Base-by-base conservation (phyloP, 2,888 invertebrate genomes). In the Megaustenia siamemsis region DNA sequence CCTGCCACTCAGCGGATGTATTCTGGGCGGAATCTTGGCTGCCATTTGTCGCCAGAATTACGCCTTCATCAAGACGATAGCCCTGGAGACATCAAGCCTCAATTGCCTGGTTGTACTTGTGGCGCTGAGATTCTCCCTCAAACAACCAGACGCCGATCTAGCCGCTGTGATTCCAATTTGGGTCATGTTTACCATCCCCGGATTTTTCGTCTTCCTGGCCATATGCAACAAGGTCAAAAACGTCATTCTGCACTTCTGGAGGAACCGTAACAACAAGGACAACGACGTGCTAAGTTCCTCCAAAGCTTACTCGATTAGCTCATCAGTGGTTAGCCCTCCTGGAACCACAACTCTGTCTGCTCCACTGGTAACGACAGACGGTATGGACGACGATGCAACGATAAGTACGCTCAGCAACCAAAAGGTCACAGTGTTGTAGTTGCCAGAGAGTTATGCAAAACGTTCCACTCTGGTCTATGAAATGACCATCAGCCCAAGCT, bases 91-190 rank as follows among this genome's bases (percentile, higher is more conserved):
- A 12, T 91, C 93, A 32, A 91, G 92, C 86, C 89, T 92, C 63
- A 93, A 93, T 89, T 92, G 92, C 81, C 88, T 93, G 69, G 92
- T 93, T 63, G 91, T 92, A 60, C 85, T 93, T 75, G 91, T 91
- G 43, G 92, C 93, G 53, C 88, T 93, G 75, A 89, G 93, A 35
- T 92, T 92, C 86, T 91, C 93, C 45, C 90, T 93, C 76, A 88
- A 89, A 73, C 91, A 92, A 87, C 92, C 93, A 0, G 92, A 90
- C 82, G 91, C 92, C 1, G 93, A 93, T 84, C 85, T 92, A 80
- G 93, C 92, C 8, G 92, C 93, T 24, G 89, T 89, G 60, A 90
- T 93, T 87, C 92, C 93, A n/a, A 91, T 93, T 63, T 93, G 92
- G 92, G 91, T 92, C 49, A 90, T 92, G 89, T 92, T 93, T 86